Evolutionary conservation across 2,113 vertebrate genomes (phyloP).

Genomic region (Pygoscelis adeliae): DNA sequence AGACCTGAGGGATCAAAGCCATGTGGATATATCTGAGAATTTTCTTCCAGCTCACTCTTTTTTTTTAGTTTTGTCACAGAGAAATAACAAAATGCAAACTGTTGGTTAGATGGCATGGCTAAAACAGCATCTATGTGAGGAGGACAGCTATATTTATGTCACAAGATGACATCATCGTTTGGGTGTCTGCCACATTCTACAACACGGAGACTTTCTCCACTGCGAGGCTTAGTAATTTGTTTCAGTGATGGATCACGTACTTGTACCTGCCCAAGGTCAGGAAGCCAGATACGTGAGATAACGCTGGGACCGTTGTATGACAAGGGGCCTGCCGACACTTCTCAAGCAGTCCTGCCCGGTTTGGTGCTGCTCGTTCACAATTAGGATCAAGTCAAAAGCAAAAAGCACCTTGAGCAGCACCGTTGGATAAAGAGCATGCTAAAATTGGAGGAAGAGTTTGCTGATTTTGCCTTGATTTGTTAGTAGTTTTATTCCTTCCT

Average conservation of each 20-base stretch:
- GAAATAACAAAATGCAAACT: background rate
- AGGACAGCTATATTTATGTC: background rate
- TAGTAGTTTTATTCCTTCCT: background rate
- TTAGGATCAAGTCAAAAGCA: background rate
- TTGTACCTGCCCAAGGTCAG: background rate
- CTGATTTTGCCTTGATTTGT: background rate
- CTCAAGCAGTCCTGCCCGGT: background rate
- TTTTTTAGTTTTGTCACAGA: background rate
- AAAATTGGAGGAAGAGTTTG: background rate
- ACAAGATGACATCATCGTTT: background rate
- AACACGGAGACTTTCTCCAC: background rate
- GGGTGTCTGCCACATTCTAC: background rate
- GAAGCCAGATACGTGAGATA: background rate
- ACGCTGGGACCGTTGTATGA: accelerated
- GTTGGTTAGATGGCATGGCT: background rate
- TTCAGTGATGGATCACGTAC: background rate
- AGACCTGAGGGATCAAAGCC: background rate
- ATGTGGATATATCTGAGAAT: background rate
- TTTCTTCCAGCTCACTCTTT: background rate
- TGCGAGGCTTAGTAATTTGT: background rate
- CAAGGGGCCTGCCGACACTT: background rate
- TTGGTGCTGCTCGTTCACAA: background rate
- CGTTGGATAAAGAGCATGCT: background rate
- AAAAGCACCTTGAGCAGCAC: background rate
- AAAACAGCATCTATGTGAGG: background rate